Base-by-base conservation (phyloP, 2,797 vertebrate genomes). In the Sparidentex hasta region DNA sequence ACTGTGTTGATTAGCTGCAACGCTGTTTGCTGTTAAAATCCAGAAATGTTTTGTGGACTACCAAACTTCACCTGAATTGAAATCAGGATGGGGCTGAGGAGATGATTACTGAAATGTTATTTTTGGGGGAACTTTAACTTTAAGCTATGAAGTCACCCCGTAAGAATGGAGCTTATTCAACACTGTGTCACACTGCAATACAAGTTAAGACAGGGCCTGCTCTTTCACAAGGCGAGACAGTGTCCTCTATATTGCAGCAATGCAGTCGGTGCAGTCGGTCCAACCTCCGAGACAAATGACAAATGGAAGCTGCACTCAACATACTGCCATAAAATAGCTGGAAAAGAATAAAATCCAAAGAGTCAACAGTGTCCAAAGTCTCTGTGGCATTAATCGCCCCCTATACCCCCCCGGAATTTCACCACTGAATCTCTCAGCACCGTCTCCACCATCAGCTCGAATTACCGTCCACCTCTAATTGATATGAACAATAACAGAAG, bases 401-500 rank as follows among this genome's bases (percentile, higher is more conserved):
- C 72, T 78, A 78, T 70, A 83, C 20, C 0, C 8, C 13, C 92
- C 48, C 90, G 87, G 94, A 89, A 92, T 92, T 92, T 87, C 76
- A 87, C 92, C 85, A 64, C 25, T 4, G 90, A 92, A 74, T 91
- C 93, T 95, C 94, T 92, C 93, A 92, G 94, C 95, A 94, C 94
- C 89, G 90, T 95, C 91, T 93, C 94, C 93, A 88, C 93, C 91
- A 88, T 97, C 96, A 92, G 66, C 95, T 96, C 95, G 94, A 95
- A 96, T 97, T 95, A 96, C 94, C 91, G 79, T 96, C 95, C 92
- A 90, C 20, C 87, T 93, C 95, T 95, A 96, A 96, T 95, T 96
- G 95, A 96, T 95, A 95, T 92, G 95, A 96, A 95, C 95, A 95
- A 94, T 94, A 96, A 94, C 94, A 93, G 93, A 96, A 96, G 94